A percentile compares a stretch with the other conserved stretches of the same genome.
phyloP scores from a whole-genome alignment of 2,888 invertebrate genomes.

The Nebria salina region DNA sequence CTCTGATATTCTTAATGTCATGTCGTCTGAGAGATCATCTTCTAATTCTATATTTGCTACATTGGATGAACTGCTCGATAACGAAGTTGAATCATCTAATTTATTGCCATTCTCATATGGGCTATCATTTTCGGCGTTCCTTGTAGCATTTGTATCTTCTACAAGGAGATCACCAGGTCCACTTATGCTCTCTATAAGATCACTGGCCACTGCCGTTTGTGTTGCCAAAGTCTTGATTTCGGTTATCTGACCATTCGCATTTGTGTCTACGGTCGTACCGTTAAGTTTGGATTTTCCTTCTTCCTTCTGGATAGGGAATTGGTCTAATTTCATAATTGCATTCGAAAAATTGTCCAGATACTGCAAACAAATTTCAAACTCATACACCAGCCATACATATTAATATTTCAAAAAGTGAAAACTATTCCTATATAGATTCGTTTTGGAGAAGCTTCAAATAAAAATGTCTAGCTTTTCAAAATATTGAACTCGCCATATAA shows the following conservation, averaged over 20 bases:
- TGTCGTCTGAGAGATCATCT: constrained; percentile 30
- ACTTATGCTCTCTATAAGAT: background rate
- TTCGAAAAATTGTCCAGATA: background rate
- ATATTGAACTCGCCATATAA: too few species aligned
- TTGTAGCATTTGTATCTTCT: constrained; percentile 19
- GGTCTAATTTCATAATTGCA: constrained; percentile 23
- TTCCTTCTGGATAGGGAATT: constrained; percentile 15
- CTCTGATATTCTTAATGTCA: constrained; percentile 28
- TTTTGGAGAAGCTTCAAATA: too few species aligned
- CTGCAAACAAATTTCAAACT: background rate
- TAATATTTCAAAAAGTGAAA: background rate
- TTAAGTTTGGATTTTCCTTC: constrained; percentile 28
- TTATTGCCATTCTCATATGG: constrained; percentile 14
- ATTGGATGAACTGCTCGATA: constrained; percentile 31
- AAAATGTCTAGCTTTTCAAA: too few species aligned
- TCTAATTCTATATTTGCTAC: constrained; percentile 23
- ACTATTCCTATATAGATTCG: background rate
- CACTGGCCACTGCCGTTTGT: background rate
- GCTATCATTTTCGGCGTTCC: constrained; percentile 11
- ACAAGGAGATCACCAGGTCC: constrained; percentile 32
- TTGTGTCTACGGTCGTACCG: constrained; percentile 2
- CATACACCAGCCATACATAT: background rate
- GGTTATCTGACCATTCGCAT: background rate
- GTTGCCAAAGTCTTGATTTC: background rate
- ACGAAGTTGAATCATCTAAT: constrained; percentile 21